Evolutionary conservation across 2,113 vertebrate genomes (phyloP), one percentile per base, ranked within the genome.

Genomic region (Ifrita kowaldi): DNA sequence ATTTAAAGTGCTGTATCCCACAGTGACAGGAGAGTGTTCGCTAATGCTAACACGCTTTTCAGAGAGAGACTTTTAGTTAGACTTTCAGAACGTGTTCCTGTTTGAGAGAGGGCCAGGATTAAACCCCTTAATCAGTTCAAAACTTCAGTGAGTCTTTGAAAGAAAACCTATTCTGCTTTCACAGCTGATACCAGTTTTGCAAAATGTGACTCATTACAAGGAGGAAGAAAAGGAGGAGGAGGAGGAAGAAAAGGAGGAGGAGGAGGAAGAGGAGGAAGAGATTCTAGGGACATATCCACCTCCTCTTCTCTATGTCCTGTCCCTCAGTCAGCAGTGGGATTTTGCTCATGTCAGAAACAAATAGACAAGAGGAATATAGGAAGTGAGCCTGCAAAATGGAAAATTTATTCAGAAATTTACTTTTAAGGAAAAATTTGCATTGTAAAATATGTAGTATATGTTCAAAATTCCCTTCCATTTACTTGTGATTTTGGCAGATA

Each of bases 1-100:
- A 71, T 95, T 92, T 93, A 60, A 95, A 97, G 90, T 53, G 80
- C 86, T 73, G 76, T 46, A 46, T 89, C 95, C 93, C 92, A 82
- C 76, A 78, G 85, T 3, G 44, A 78, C 52, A 77, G 71, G 75
- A 94, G 82, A 67, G 53, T 30, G 46, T 84, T 90, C 50, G 11
- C 79, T 93, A 88, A 89, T 53, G 85, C 76, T 86, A 87, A 89
- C 1, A 3, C 44, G 64, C 42, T 69, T 71, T 86, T 84, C 83
- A 90, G 73, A 86, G 41, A 79, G 78, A 84, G 69, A 67, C 50
- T 75, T 84, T 39, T 18, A 73, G 41, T 87, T 89, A 2, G n/a
- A 24, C 75, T 89, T 89, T 65, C 81, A 80, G 79, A 84, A 68
- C 0, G 10, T 56, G 52, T 89, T 89, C 87, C 80, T 92, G 32